Percentiles rank a stretch among this genome's conserved stretches.
Evolutionary conservation across 1,140 invertebrate species (phyloP).

Genomic region (Cheumatopsyche charites): DNA sequence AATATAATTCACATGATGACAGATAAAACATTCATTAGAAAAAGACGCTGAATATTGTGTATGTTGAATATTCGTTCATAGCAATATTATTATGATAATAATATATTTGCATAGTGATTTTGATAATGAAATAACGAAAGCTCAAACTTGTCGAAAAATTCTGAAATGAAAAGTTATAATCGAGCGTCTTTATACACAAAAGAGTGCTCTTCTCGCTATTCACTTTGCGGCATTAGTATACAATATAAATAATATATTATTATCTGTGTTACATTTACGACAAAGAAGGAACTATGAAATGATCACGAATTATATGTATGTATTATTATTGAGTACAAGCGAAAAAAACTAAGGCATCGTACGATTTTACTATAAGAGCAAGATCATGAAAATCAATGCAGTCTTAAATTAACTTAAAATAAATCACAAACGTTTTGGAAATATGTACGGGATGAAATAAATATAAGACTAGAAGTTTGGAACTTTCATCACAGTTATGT

Average conservation of each 20-base stretch:
- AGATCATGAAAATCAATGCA: background rate
- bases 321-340: background rate
- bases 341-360: background rate
- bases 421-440: conserved; percentile 1
- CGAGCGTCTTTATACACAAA: too few species aligned
- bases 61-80: too few species aligned
- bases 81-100: too few species aligned
- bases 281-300: background rate
- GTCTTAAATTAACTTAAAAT: background rate
- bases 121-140: too few species aligned
- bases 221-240: too few species aligned
- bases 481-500: conserved; percentile 22
- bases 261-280: too few species aligned
- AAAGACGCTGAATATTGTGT: background rate
- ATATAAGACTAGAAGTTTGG: conserved; percentile 16
- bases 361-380: background rate
- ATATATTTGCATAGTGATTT: too few species aligned
- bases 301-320: background rate
- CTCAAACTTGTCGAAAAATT: too few species aligned
- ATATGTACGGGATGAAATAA: background rate
- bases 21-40: background rate
- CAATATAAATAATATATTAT: too few species aligned
- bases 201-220: too few species aligned
- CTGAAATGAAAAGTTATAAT: too few species aligned
- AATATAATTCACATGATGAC: background rate